Evolutionary conservation across 2,888 invertebrate species (phyloP).

Genomic region (Stramonita haemastoma): DNA sequence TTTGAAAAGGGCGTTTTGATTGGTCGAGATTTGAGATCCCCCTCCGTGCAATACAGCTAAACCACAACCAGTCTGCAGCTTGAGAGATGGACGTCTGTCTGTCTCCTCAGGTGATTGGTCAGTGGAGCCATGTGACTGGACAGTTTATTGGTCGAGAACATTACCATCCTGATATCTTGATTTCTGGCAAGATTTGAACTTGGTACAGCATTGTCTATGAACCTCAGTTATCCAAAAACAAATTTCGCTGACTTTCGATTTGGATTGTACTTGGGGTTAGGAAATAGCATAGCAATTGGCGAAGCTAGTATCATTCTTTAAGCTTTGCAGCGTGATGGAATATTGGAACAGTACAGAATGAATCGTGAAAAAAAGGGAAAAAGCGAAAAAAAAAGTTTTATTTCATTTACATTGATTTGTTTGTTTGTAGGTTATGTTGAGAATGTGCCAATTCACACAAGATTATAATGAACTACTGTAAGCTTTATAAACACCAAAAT

Average conservation of each 20-base stretch:
- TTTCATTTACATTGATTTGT: neutral
- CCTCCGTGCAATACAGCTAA: neutral
- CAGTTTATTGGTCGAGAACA: neutral
- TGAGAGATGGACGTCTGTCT: neutral
- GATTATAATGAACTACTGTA: neutral
- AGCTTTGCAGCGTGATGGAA: no score
- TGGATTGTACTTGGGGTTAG: neutral
- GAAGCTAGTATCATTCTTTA: no score
- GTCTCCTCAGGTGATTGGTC: slow-evolving; percentile 8
- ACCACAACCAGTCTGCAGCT: neutral
- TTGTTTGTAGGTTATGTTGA: neutral
- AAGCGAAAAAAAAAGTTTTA: no score
- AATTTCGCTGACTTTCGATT: neutral
- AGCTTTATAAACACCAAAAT: neutral
- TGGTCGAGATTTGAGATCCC: neutral
- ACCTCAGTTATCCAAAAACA: no score
- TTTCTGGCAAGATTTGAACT: neutral
- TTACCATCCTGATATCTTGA: neutral
- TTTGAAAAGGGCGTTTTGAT: no score
- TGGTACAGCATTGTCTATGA: no score
- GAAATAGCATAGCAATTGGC: no score
- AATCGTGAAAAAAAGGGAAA: neutral
- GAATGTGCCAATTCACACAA: neutral
- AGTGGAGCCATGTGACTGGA: neutral
- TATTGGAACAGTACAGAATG: neutral